These are phyloP conservation scores for Neodiprion lecontei DNA, from an alignment of 1,140 invertebrate species.

Conservation along the genomic window DNA sequence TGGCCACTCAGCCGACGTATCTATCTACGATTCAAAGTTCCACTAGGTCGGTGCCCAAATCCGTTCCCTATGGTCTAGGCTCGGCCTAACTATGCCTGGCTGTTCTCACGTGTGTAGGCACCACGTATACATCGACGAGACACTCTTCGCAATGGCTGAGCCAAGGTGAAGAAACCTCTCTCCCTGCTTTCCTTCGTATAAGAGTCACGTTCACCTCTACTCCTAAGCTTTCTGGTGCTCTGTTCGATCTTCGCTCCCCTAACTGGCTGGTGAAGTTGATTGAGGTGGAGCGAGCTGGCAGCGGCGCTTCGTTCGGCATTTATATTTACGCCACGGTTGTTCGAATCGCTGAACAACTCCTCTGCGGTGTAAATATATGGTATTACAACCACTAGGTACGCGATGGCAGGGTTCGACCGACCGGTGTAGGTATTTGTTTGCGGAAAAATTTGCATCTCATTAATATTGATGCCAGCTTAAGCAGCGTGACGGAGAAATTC, in stretches of 20 bases:
- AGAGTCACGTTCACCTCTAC: background rate
- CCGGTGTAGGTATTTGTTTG: background rate
- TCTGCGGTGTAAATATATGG: background rate
- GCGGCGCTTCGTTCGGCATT: background rate
- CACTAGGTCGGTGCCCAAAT: background rate
- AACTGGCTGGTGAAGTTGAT: background rate
- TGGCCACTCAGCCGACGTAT: background rate
- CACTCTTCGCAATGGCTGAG: background rate
- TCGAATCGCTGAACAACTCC: background rate
- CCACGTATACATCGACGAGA: background rate
- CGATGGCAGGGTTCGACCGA: background rate
- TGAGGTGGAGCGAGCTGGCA: background rate
- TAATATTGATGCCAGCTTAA: background rate
- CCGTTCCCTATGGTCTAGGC: background rate
- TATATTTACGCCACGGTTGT: background rate
- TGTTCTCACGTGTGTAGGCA: too few species aligned
- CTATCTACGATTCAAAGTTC: background rate
- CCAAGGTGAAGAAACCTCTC: background rate
- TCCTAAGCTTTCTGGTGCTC: background rate
- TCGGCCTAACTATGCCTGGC: too few species aligned
- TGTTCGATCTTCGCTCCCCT: conserved; percentile 6
- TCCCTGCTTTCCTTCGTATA: background rate
- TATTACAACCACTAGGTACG: background rate
- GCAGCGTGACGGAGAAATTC: background rate
- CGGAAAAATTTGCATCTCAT: background rate